Base-by-base conservation (phyloP, 2,113 vertebrate species). In the Dryoscopus gambensis region DNA sequence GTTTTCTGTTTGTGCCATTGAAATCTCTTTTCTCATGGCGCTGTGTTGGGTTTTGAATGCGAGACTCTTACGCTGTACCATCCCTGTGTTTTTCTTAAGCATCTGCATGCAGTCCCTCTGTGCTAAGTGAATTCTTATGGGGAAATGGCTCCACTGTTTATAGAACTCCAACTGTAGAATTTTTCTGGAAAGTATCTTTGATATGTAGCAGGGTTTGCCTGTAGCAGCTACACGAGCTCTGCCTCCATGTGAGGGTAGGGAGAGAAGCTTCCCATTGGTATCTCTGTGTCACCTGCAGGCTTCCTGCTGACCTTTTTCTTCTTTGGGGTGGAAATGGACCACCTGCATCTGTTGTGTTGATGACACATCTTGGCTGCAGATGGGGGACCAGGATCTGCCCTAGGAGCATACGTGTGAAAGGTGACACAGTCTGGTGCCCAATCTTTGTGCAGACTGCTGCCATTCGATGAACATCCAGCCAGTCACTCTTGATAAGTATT, bases 221-320 rank as follows among this genome's bases (percentile, higher is more conserved):
- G 0, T 39, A 67, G 44, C 39, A 64, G 46, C 31, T 37, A 4
- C 35, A 21, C 0, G 2, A 79, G 87, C 81, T 86, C 44, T 89
- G 50, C 35, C 44, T 39, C 1, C 0, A 13, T 28, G 42, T 1
- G 6, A 71, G 47, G 13, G 9, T 5, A 33, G 42, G 52, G n/a
- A 75, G 28, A 53, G 53, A 76, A 52, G 57, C 4, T 14, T 62
- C 53, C 35, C 30, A 6, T 50, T 76, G 65, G 64, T 22, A 39
- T 71, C 59, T 42, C 18, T 15, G 19, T 42, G 9, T 79, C 59
- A 69, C 35, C 39, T 70, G 55, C 55, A 74, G 33, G 5, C 7
- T 77, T 86, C 63, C 56, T 25, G 3, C 15, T 30, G 64, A 40
- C 40, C 6, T 30, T 73, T 67, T 64, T 70, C 37, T 87, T 42